Base-by-base conservation (phyloP, 1,140 invertebrate genomes). In the Notospermus geniculatus region DNA sequence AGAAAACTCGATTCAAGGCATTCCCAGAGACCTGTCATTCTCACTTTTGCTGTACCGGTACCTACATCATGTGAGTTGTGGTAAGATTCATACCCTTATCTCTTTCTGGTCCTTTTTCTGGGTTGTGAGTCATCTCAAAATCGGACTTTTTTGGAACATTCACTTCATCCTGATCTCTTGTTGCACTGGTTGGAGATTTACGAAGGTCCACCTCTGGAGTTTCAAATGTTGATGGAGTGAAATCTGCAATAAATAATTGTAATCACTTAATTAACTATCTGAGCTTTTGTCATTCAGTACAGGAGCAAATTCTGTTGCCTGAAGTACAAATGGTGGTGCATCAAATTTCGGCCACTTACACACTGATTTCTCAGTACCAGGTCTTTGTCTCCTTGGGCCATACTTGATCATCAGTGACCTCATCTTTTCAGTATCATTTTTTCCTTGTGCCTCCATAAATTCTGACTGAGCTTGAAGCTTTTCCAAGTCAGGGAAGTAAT, bases 401-500 rank as follows among this genome's bases (percentile, higher is more conserved):
- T 95, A 97, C 74, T 93, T 94, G 45, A 88, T 86, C 70, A 93
- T 90, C 4, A 98, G 81, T 78, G 96, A 90, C 67, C 91, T 82
- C 69, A 97, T 85, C 78, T 89, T 91, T 5, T 88, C 86, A 52
- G 90, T 86, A 79, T 98, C 93, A 77, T 97, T 96, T 39, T 87
- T 88, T 69, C 93, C 89, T 27, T 93, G 80, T 0, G 95, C 96
- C 67, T 95, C 91, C 22, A 97, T 81, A 78, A 94, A 98, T 55
- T 93, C 92, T 78, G 92, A 90, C 79, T 98, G 94, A 1, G 93
- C 93, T 71, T 91, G 90, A 30, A 98, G 76, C 75, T 94, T 95
- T 64, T 94, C 90, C 46, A 99, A 80, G 76, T 98, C 92, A 5
- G 97, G 96, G 74, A 95, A 99, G 77, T 97, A 99, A 77, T 98